Conservation (phyloP, 2,888 invertebrate genomes). For the Nemotelus pantherinus region DNA sequence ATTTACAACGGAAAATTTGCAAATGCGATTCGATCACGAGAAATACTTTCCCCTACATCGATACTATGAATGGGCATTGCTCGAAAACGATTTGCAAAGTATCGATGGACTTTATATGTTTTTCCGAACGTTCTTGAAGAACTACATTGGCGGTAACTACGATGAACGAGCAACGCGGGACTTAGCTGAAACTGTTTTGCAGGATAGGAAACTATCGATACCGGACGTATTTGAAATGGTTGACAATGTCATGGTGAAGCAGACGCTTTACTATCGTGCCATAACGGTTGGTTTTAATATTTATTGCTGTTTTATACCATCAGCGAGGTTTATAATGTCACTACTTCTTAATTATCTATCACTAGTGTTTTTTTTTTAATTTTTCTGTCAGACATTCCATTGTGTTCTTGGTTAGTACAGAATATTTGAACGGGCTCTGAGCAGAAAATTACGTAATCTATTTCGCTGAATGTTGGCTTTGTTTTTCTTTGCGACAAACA, state of each 20-base stretch:
- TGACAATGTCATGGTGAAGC: constrained; percentile 70
- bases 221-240: constrained; percentile 70
- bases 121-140: constrained; percentile 69
- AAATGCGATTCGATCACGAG: constrained; percentile 53
- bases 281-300: constrained; percentile 69
- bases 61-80: constrained; percentile 73
- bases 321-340: background rate
- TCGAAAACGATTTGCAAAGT: constrained; percentile 70
- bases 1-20: constrained; percentile 55
- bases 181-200: constrained; percentile 72
- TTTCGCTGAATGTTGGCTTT: too few species aligned
- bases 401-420: too few species aligned
- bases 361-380: background rate
- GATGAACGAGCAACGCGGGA: constrained; percentile 70
- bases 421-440: too few species aligned
- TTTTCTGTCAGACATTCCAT: background rate
- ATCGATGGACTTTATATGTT: constrained; percentile 75
- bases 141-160: constrained; percentile 62
- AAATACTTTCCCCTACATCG: constrained; percentile 61
- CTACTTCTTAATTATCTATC: too few species aligned
- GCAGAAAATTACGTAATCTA: too few species aligned
- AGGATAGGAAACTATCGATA: constrained; percentile 70
- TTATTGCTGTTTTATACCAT: constrained; percentile 25
- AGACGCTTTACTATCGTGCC: constrained; percentile 73
- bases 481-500: too few species aligned